Base-by-base conservation (phyloP, 2,888 invertebrate species). In the Mesorhabditis belari region DNA sequence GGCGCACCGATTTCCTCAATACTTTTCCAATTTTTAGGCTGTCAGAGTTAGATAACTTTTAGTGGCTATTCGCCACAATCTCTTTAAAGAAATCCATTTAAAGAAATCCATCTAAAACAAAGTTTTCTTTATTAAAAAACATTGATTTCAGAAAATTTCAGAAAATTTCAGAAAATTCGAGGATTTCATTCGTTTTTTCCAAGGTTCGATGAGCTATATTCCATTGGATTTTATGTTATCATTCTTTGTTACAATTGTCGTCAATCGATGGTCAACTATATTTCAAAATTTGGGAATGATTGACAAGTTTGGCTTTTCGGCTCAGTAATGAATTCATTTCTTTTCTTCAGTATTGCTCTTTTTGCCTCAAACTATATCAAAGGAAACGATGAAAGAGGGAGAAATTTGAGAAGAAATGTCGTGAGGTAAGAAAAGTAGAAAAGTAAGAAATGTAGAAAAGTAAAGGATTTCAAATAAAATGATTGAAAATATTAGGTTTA, bases 231-330 rank as follows among this genome's bases (percentile, higher is more conserved):
- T 75, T 61, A 68, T 75, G 72, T 61, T 75, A 5, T 66, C 67
- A 49, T 75, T 75, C 57, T 75, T 75, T 53, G 75, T 75, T 17
- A 70, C 73, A 23, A 70, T 71, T 25, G 71, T 75, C 4, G 69
- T 72, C 58, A 70, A 72, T 52, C 60, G 70, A 17, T 70, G 70
- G 70, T 63, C 63, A 58, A 66, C 67, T 5, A 65, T 67, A 28
- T 70, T 70, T 26, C 65, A 63, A 0, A 70, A 70, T 60, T 57
- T 70, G 17, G 70, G 70, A 57, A 67, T 70, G 70, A 70, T 70
- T 57, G 70, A 70, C 51, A 70, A 70, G 70, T 70, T 2, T n/a
- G 25, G 21, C 12, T 49, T 49, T 4, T 49, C 17, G 23, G 24
- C 12, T 23, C 17, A 50, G 27, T 54, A 12, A 12, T 21, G 55